These are phyloP conservation scores for Ochropacha duplaris DNA, from an alignment of 2,888 invertebrate genomes.

Conservation along the genomic window DNA sequence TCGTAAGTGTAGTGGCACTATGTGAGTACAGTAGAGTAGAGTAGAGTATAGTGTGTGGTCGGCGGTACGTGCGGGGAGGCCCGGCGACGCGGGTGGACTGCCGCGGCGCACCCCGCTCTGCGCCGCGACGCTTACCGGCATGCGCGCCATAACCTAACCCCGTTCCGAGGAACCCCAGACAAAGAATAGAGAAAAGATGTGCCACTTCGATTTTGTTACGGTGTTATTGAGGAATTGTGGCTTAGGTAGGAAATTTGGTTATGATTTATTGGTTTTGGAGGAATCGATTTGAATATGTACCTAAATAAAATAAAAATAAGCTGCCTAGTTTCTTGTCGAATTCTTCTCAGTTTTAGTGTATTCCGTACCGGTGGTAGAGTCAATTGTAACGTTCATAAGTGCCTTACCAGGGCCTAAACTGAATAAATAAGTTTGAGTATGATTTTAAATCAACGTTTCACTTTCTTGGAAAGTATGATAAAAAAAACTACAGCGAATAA, in stretches of 20 bases:
- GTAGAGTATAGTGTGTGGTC: slow-evolving; percentile 14
- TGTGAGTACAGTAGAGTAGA: slow-evolving; percentile 27
- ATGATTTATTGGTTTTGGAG: background rate
- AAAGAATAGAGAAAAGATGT: slow-evolving; percentile 21
- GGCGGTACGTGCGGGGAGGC: slow-evolving; percentile 38
- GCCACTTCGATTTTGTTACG: slow-evolving; percentile 8
- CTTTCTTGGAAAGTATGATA: background rate
- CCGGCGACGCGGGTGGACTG: slow-evolving; percentile 58
- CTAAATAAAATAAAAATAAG: too few relatives aligned
- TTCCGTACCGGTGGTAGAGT: too few relatives aligned
- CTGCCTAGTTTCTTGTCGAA: too few relatives aligned
- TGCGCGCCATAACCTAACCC: slow-evolving; percentile 59
- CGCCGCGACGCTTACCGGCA: slow-evolving; percentile 35
- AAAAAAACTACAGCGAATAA: too few relatives aligned
- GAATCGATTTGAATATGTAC: too few relatives aligned
- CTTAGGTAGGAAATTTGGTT: background rate
- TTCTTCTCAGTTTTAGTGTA: too few relatives aligned
- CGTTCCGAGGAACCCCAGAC: slow-evolving; percentile 15
- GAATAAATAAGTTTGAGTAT: too few relatives aligned
- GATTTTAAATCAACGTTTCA: too few relatives aligned
- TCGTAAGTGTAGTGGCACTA: slow-evolving; percentile 18
- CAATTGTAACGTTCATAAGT: too few relatives aligned
- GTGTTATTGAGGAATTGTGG: background rate
- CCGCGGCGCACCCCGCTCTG: slow-evolving; percentile 43
- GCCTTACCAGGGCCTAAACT: too few relatives aligned